These are phyloP conservation scores for Fringilla coelebs DNA, from an alignment of 2,797 vertebrate species.

Conservation along the genomic window DNA sequence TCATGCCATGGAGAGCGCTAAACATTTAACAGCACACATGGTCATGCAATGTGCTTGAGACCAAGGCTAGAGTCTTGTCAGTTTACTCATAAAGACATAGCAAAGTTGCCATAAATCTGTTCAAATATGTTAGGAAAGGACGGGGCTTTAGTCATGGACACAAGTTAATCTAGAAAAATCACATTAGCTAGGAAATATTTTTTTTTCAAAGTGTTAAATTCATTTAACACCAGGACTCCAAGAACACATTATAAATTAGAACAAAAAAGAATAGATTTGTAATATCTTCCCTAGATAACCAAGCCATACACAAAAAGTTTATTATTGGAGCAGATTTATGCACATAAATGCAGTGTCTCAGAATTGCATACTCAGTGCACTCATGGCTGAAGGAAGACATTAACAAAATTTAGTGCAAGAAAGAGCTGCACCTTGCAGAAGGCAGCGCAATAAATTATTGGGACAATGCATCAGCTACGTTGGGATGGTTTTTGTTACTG, in stretches of 20 bases:
- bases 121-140: neutral
- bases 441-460: neutral
- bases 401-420: neutral
- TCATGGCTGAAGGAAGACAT: neutral
- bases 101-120: neutral
- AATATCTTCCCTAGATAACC: neutral
- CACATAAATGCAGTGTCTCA: neutral
- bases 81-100: neutral
- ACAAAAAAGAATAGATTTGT: neutral
- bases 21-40: neutral
- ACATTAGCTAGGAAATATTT: neutral
- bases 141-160: neutral
- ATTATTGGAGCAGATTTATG: neutral
- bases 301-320: neutral
- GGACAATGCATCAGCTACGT: neutral
- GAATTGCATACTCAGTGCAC: neutral
- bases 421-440: neutral
- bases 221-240: neutral
- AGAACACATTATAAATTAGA: neutral
- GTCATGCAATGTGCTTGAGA: neutral
- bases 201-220: neutral
- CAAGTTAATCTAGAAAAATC: neutral
- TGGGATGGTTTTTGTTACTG: neutral
- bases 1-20: neutral
- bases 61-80: neutral